Base-by-base conservation (phyloP, 2,797 vertebrate species). In the Brachyalestes nurse region DNA sequence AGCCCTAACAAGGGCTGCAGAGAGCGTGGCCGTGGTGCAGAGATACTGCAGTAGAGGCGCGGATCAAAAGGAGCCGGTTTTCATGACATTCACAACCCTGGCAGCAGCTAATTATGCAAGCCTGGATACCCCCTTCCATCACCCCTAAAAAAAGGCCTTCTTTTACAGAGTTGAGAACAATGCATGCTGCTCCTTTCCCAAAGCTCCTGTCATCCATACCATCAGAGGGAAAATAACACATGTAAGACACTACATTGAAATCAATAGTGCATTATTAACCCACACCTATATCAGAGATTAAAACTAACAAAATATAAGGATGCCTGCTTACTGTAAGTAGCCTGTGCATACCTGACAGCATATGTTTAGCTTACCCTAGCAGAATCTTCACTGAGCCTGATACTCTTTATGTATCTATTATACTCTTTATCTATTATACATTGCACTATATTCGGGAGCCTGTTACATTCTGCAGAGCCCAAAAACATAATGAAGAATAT, bases 1-100 rank as follows among this genome's bases (percentile, higher is more conserved):
- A 92, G 89, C 90, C 80, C 57, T 89, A 90, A 86, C 88, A 88
- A 88, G 89, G 88, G 88, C 89, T 84, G 78, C 70, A 53, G 70
- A 81, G 78, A 80, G 78, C 38, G 57, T 81, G 79, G 70, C 79
- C 75, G 47, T 8, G 57, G 14, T 57, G 78, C 72, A 76, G 60
- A 86, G 81, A 86, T 86, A 85, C 85, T 82, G 81, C 79, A 55
- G 73, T 57, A 82, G 83, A 78, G 58, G 75, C 55, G 0, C 45
- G 77, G 85, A 88, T 88, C 86, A 88, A 88, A 88, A 86, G 81
- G 75, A 82, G 77, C 82, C 70, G 74, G 81, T 85, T 83, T 88
- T 82, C 85, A 83, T 88, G 82, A 84, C 79, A 84, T 83, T 83
- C 85, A 65, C 64, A 84, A 80, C 70, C 85, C 85, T 88, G 45